phyloP scores from a whole-genome alignment of 2,888 invertebrate genomes.

The Troides oblongomaculatus region DNA sequence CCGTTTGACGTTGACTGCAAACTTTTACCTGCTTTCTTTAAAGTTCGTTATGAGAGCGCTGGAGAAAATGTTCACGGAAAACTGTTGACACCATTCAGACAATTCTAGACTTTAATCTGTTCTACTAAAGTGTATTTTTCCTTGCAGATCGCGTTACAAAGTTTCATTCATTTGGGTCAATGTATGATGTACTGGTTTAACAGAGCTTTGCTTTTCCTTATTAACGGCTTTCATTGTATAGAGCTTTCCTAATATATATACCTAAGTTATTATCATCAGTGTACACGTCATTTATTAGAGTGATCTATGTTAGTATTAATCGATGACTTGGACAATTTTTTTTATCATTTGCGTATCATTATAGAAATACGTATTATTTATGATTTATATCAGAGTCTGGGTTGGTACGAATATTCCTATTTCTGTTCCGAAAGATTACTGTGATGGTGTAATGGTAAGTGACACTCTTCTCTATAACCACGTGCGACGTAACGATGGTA shows the following conservation, averaged over 20 bases:
- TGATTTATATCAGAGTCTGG: too few species aligned
- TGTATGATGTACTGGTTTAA: slow-evolving; percentile 37
- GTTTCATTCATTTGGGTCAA: slow-evolving; percentile 41
- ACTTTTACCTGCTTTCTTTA: slow-evolving; percentile 42
- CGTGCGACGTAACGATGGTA: too few species aligned
- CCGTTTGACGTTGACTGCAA: slow-evolving; percentile 40
- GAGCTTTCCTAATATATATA: background rate
- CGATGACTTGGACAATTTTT: too few species aligned
- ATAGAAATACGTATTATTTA: too few species aligned
- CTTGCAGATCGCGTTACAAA: slow-evolving; percentile 34
- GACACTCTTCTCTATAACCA: too few species aligned
- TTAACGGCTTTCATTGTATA: slow-evolving; percentile 1
- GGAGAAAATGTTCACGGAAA: slow-evolving; percentile 45
- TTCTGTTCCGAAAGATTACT: too few species aligned
- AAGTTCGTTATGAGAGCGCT: slow-evolving; percentile 42
- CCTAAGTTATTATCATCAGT: too few species aligned
- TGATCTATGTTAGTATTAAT: too few species aligned
- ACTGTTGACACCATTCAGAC: slow-evolving; percentile 34
- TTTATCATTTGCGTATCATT: too few species aligned
- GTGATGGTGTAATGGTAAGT: too few species aligned
- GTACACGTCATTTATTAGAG: background rate
- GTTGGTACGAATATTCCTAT: too few species aligned
- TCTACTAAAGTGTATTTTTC: slow-evolving; percentile 32
- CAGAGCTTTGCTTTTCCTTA: slow-evolving; percentile 28
- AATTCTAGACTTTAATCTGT: slow-evolving; percentile 36